Conservation (phyloP, 2,113 vertebrate species). For the Poicephalus meyeri region DNA sequence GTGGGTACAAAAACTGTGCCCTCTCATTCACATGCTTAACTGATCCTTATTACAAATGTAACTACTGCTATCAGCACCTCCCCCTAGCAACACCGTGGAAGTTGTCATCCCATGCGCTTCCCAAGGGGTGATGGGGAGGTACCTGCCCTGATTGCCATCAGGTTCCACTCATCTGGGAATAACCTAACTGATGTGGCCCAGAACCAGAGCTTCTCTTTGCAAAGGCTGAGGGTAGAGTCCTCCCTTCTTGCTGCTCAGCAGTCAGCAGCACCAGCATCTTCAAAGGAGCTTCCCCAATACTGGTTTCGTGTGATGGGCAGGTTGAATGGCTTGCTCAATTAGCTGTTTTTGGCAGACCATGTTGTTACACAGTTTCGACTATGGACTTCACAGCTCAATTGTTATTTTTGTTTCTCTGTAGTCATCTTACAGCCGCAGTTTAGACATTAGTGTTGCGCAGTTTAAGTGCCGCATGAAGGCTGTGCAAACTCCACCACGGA, state of each 20-base stretch:
- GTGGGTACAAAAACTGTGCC: accelerated
- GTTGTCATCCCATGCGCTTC: background rate
- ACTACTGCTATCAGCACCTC: background rate
- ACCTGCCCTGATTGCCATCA: background rate
- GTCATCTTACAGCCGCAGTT: background rate
- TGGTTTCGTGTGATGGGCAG: background rate
- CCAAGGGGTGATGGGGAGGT: background rate
- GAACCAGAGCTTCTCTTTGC: background rate
- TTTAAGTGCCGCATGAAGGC: background rate
- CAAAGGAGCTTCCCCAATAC: background rate
- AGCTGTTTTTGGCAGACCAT: background rate
- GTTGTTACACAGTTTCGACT: background rate
- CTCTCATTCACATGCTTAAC: background rate
- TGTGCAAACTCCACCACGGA: background rate
- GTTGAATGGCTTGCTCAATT: background rate
- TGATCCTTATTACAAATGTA: background rate
- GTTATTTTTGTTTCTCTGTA: background rate
- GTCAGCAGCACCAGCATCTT: background rate
- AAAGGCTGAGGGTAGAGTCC: background rate
- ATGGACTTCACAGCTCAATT: background rate
- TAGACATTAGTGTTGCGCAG: background rate
- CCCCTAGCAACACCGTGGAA: background rate
- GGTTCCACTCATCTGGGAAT: background rate
- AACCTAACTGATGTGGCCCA: accelerated
- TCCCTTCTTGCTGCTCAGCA: background rate